Evolutionary conservation across 2,888 invertebrate genomes (phyloP).

Genomic region (Lasioglossum calceatum): DNA sequence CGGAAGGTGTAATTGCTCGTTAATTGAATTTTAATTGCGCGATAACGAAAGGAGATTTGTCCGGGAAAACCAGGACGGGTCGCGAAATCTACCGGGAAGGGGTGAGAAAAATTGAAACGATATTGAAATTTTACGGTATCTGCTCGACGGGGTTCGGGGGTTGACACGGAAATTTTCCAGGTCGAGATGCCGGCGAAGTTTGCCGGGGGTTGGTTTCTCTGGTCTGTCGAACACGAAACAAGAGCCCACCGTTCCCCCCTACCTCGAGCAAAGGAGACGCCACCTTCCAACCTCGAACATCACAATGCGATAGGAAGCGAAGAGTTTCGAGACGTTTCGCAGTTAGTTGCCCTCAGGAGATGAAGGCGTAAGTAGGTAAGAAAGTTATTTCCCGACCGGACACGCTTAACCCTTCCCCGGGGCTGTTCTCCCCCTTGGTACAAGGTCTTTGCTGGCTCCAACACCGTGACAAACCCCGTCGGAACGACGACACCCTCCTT

Average conservation of each 20-base stretch:
- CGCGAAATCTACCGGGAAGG: background rate
- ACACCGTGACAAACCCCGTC: constrained; percentile 35
- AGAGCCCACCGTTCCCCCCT: constrained; percentile 34
- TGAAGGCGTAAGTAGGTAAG: constrained; percentile 84
- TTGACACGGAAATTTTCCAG: background rate
- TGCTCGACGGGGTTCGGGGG: background rate
- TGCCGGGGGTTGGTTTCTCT: constrained; percentile 27
- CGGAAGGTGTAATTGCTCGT: constrained; percentile 44
- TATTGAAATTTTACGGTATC: constrained; percentile 26
- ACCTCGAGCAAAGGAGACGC: constrained; percentile 26
- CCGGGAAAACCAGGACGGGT: background rate
- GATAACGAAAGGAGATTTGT: constrained; percentile 10
- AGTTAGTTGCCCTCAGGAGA: constrained; percentile 82
- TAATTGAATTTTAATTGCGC: constrained; percentile 54
- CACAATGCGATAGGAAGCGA: constrained; percentile 74
- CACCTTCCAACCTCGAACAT: constrained; percentile 48
- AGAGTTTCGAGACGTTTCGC: constrained; percentile 75
- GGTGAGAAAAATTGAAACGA: background rate
- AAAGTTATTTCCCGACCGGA: constrained; percentile 85
- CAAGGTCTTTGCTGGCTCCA: constrained; percentile 45
- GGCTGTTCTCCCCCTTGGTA: constrained; percentile 45
- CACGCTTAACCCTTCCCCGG: constrained; percentile 81
- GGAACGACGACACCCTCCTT: constrained; percentile 51
- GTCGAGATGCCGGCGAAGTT: constrained; percentile 32
- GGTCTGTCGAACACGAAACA: constrained; percentile 67